These are phyloP conservation scores for Enteromius mattozi DNA, from an alignment of 2,797 vertebrate genomes.

Conservation along the genomic window DNA sequence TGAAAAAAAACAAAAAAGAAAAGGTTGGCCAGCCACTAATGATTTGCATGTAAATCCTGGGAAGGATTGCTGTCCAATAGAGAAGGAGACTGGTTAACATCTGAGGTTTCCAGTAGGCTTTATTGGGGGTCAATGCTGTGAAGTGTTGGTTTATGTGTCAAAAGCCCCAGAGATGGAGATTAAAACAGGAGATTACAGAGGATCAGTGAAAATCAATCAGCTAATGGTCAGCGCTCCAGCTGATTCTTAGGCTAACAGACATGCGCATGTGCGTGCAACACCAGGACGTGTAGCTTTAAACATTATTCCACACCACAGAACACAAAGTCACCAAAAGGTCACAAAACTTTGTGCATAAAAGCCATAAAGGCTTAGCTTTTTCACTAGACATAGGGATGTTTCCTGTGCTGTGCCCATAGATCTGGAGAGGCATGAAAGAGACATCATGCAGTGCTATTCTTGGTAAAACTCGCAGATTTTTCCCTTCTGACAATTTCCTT, in stretches of 20 bases:
- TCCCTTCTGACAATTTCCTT: neutral
- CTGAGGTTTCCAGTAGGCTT: neutral
- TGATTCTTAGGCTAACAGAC: neutral
- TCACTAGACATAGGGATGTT: neutral
- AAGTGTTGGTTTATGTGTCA: constrained; percentile 39
- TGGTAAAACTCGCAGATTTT: neutral
- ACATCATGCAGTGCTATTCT: neutral
- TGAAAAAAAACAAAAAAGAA: too few species aligned
- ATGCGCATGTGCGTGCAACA: neutral
- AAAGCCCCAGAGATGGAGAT: constrained; percentile 29
- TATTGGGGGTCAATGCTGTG: constrained; percentile 2
- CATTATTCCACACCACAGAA: neutral
- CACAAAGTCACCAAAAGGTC: neutral
- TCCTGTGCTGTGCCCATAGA: neutral
- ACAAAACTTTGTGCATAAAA: neutral
- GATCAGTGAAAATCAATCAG: constrained; percentile 38
- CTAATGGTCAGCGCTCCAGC: constrained; percentile 22
- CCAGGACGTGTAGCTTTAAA: constrained; percentile 20
- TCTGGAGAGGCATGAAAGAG: neutral
- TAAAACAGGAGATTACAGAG: constrained; percentile 28
- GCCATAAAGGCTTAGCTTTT: neutral
- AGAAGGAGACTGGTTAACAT: neutral
- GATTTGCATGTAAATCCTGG: constrained; percentile 10
- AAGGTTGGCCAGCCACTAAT: neutral
- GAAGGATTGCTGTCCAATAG: neutral